phyloP scores from a whole-genome alignment of 2,113 vertebrate species.

The mouse (Mus musculus) region GRCm39 chr2:145464001-145464500 shows the following conservation, averaged over 20 bases:
- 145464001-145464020: background rate
- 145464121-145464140: background rate
- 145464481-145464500: background rate
- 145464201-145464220: too few relatives aligned
- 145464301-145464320: too few relatives aligned
- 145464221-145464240: too few relatives aligned
- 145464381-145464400: background rate
- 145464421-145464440: background rate
- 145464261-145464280: too few relatives aligned
- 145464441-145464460: background rate
- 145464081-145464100: background rate
- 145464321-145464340: background rate
- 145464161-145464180: background rate
- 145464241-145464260: background rate
- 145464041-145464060: background rate
- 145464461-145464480: too few relatives aligned
- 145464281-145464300: accelerated
- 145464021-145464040: background rate
- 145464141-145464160: background rate
- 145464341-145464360: background rate
- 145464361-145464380: slow-evolving; percentile 10
- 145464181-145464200: background rate
- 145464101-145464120: background rate
- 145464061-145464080: background rate
- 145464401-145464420: background rate